These are phyloP conservation scores for Leptarthrus brevirostris DNA, from an alignment of 2,888 invertebrate genomes.

Conservation along the genomic window DNA sequence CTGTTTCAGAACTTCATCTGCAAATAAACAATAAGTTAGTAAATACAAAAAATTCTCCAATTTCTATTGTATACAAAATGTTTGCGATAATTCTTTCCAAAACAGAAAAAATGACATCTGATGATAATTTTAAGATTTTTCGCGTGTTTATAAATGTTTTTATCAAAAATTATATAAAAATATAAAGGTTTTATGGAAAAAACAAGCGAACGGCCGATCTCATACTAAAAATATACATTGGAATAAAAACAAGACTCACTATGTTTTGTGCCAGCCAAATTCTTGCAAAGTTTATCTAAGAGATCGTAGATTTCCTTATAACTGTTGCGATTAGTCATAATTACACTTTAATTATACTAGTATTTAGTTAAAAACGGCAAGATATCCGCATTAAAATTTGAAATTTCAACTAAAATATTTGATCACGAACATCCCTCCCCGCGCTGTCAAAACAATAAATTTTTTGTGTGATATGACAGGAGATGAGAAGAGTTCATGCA, in stretches of 20 bases:
- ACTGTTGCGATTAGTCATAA: conserved; percentile 55
- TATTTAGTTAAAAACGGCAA: conserved; percentile 27
- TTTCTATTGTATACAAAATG: conserved; percentile 49
- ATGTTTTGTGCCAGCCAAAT: conserved; percentile 56
- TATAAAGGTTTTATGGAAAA: neutral
- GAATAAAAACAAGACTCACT: conserved; percentile 52
- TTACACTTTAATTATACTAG: neutral
- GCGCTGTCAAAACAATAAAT: neutral
- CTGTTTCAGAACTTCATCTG: conserved; percentile 60
- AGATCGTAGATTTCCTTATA: conserved; percentile 61
- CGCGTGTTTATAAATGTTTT: neutral
- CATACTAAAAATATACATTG: neutral
- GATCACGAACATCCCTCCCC: neutral
- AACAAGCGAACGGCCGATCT: conserved; percentile 24
- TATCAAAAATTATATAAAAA: conserved; percentile 23
- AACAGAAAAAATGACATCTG: conserved; percentile 49
- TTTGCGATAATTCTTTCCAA: conserved; percentile 43
- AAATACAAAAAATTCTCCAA: no score
- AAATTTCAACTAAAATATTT: conserved; percentile 21
- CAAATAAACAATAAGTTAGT: conserved; percentile 51
- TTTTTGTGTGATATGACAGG: neutral
- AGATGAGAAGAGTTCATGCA: no score
- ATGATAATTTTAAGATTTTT: neutral
- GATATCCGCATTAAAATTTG: conserved; percentile 1
- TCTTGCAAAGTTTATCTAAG: conserved; percentile 60